These are phyloP conservation scores for Belonocnema kinseyi DNA, from an alignment of 1,140 invertebrate genomes.

Conservation along the genomic window DNA sequence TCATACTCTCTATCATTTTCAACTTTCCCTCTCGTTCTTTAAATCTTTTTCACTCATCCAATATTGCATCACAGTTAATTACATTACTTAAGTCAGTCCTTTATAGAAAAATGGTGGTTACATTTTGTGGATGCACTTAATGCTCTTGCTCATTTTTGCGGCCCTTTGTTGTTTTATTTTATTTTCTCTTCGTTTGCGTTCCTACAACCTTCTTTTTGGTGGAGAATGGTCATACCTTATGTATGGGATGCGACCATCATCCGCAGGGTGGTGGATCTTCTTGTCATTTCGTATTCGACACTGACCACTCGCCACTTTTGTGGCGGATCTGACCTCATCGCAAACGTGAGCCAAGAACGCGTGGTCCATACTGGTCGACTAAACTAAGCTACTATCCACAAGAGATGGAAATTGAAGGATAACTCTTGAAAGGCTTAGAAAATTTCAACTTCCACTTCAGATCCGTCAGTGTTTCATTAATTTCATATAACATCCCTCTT, in stretches of 20 bases:
- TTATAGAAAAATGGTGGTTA: too few species aligned
- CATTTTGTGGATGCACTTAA: too few species aligned
- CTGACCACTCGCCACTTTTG: slow-evolving; percentile 57
- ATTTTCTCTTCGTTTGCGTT: slow-evolving; percentile 36
- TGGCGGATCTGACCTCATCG: slow-evolving; percentile 46
- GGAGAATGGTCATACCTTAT: slow-evolving; percentile 51
- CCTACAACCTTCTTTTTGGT: slow-evolving; percentile 44
- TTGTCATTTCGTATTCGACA: slow-evolving; percentile 57
- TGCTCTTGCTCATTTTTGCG: too few species aligned
- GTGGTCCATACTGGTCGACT: not conserved
- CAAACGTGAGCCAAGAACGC: slow-evolving; percentile 37
- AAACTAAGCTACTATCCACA: not conserved
- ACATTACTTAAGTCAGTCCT: too few species aligned
- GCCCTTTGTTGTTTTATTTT: too few species aligned
- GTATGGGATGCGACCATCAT: slow-evolving; percentile 47
- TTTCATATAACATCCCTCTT: not conserved
- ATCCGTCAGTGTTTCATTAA: not conserved
- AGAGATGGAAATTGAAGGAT: not conserved
- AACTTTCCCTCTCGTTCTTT: slow-evolving; percentile 33
- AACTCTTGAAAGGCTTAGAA: not conserved
- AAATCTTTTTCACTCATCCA: not conserved
- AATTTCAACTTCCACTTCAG: slow-evolving; percentile 2
- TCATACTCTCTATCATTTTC: slow-evolving; percentile 32
- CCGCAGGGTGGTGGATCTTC: slow-evolving; percentile 45
- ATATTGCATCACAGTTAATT: slow-evolving; percentile 35